Base-by-base conservation (phyloP, 92 coral and sea anemone genomes). In the Epizoanthus stellaris region DNA sequence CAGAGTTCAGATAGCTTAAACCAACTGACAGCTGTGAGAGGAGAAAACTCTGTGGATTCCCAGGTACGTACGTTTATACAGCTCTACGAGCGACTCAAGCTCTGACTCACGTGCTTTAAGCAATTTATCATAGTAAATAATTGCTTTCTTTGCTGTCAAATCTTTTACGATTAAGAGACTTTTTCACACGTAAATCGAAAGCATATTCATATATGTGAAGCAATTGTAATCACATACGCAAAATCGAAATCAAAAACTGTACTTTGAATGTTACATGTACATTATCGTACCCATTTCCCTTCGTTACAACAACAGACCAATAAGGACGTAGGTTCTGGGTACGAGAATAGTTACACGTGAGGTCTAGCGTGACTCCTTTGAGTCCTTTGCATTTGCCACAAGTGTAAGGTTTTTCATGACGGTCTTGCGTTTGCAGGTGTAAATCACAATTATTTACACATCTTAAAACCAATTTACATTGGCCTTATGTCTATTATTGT, bases 21-120 rank as follows among this genome's bases (percentile, higher is more conserved):
- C 53, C 93, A 90, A 70, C 91, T 85, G 10, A 92, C 93, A 4
- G 84, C 85, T 70, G 88, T 84, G 21, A 34, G 76, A 72, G 60
- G n/a, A 3, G 76, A 72, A 45, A 72, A 23, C 19, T n/a, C 56
- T 14, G 34, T 42, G 38, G 36, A 72, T 45, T 72, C 76, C 15
- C 76, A 72, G 25, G 76, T 72, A 72, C 11, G 60, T 30, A 30
- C 36, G 36, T 30, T 30, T 30, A 30, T 30, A 30, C 36, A 30
- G 36, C 36, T 30, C 0, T 30, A 30, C 36, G 36, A 30, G 1
- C 36, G 36, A 30, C 36, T 30, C 36, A 30, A 30, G 36, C 36
- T 30, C 36, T 30, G 1, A 30, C 36, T 30, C 36, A 30, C 36
- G 36, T 30, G 36, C 36, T 30, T 30, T 30, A 30, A 1, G 1